phyloP scores from a whole-genome alignment of 1,140 invertebrate genomes.

The Drosophila punjabiensis region DNA sequence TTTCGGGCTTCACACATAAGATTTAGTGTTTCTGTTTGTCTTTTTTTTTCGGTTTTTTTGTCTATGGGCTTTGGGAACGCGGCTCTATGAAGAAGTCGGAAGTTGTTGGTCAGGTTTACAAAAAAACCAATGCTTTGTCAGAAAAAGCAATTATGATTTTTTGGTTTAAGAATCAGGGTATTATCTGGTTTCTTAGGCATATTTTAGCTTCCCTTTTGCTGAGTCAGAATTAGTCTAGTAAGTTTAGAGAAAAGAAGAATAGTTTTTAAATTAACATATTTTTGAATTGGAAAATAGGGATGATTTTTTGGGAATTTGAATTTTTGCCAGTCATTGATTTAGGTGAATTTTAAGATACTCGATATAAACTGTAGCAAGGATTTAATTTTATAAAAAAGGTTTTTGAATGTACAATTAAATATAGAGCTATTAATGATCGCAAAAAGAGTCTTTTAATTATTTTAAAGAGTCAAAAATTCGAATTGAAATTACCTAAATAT shows the following conservation, averaged over 20 bases:
- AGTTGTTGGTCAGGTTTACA: slow-evolving; percentile 45
- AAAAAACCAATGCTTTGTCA: slow-evolving; percentile 11
- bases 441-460: too few relatives aligned
- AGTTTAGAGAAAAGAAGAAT: not conserved
- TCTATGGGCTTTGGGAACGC: slow-evolving; percentile 38
- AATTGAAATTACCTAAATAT: too few relatives aligned
- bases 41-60: not conserved
- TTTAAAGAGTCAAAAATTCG: too few relatives aligned
- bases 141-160: slow-evolving; percentile 13
- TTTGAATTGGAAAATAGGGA: not conserved
- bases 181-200: not conserved
- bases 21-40: slow-evolving; percentile 26
- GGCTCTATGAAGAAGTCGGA: slow-evolving; percentile 36
- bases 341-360: not conserved
- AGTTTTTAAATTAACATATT: slow-evolving; percentile 4
- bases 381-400: too few relatives aligned
- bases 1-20: slow-evolving; percentile 28
- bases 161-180: slow-evolving; percentile 17
- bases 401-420: too few relatives aligned
- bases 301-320: not conserved
- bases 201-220: not conserved
- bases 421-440: too few relatives aligned
- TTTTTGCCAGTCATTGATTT: not conserved
- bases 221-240: slow-evolving; percentile 7
- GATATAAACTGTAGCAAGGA: too few relatives aligned